Evolutionary conservation across 2,888 invertebrate species (phyloP), one percentile per base, ranked within the genome.

Genomic region (Hirudinaria manillensis): DNA sequence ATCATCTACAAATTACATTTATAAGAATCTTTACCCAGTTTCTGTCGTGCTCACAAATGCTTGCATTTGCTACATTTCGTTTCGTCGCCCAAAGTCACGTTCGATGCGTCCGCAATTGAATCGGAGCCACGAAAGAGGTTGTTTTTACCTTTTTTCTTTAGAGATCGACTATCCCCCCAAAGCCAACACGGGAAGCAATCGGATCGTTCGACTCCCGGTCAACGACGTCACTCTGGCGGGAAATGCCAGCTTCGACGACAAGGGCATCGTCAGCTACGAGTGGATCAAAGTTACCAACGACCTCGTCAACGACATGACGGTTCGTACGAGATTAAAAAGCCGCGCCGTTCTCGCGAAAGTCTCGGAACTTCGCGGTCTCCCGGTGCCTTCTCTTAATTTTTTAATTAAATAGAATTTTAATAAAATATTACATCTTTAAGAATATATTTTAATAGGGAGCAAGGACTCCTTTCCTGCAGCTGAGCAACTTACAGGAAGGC

Each of bases 161-260:
- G 92, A 92, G 80, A 93, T 90, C 0, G 96, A 97, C 84, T 96
- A 96, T 86, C 94, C 94, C 0, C 96, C 96, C 0, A 93, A 93
- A 84, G 95, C 95, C 0, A 94, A 94, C 88, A 95, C 95, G 70
- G 93, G 94, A 89, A 85, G 93, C 83, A 92, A 94, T 80, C 90
- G 92, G 65, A 92, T 96, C 77, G 90, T 96, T 80, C 93, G 93
- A 86, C 87, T 96, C 75, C 96, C 96, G 0, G 91, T 92, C 83
- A 94, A 93, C 83, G 87, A 88, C 65, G 89, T 94, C 16, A 92
- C 91, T 0, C 87, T 97, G 34, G 93, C 93, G 84, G 96, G 95
- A 4, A 95, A 92, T 81, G 87, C 91, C 77, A 95, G 94, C 78
- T 92, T 92, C 0, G 96, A 97, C 83, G 96, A 96, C 86, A 92